phyloP scores from a whole-genome alignment of 2,113 vertebrate genomes.

The Thryonomys swinderianus region DNA sequence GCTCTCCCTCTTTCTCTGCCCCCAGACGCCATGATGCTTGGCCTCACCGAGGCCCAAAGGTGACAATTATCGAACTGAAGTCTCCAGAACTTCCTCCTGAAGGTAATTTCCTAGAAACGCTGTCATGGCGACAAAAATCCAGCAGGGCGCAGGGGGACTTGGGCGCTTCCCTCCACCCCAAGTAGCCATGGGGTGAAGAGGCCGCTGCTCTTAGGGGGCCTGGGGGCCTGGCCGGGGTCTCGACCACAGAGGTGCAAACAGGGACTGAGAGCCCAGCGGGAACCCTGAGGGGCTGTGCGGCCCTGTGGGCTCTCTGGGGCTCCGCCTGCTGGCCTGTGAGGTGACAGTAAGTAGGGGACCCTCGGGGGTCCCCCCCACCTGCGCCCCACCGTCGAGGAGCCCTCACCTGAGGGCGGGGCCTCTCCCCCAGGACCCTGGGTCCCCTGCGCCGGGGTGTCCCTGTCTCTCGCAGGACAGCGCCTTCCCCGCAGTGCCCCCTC shows the following conservation, averaged over 20 bases:
- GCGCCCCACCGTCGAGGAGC: not conserved
- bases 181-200: not conserved
- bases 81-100: not conserved
- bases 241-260: fast-evolving
- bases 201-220: not conserved
- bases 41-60: not conserved
- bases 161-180: not conserved
- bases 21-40: not conserved
- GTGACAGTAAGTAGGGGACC: not conserved
- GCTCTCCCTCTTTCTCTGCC: not conserved
- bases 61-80: not conserved
- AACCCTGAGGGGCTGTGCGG: not conserved
- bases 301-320: not conserved
- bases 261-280: not conserved
- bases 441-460: not conserved
- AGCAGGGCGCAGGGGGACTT: not conserved
- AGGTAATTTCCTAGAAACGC: not conserved
- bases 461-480: not conserved
- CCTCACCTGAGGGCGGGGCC: not conserved
- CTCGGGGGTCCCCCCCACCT: not conserved
- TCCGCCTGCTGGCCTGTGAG: not conserved
- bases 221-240: not conserved
- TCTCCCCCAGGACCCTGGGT: not conserved
- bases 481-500: not conserved
- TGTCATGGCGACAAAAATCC: not conserved